These are phyloP conservation scores for Takifugu flavidus DNA, from an alignment of 2,113 vertebrate species.

Conservation along the genomic window DNA sequence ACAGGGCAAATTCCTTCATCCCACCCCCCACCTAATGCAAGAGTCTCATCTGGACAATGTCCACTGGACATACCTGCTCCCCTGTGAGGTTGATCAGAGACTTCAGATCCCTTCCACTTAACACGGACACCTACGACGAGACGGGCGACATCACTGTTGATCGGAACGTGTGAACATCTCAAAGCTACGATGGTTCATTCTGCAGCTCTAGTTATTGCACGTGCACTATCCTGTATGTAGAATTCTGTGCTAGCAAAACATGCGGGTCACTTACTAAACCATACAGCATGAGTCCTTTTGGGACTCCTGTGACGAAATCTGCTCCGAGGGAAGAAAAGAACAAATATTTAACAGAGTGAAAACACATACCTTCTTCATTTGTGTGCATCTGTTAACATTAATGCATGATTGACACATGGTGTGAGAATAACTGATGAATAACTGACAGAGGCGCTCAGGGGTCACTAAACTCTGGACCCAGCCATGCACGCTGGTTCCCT, in stretches of 20 bases:
- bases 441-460: conserved; percentile 5
- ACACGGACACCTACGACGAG: conserved; percentile 80
- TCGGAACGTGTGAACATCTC: neutral
- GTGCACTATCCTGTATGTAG: neutral
- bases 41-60: conserved; percentile 13
- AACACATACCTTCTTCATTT: neutral
- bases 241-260: conserved; percentile 2
- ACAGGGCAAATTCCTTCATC: conserved; percentile 47
- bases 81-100: conserved; percentile 85
- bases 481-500: conserved; percentile 22
- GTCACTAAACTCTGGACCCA: conserved; percentile 26
- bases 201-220: neutral
- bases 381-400: neutral
- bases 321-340: conserved; percentile 26
- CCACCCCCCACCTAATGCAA: conserved; percentile 3
- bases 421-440: conserved; percentile 4
- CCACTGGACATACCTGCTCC: conserved; percentile 80
- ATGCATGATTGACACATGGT: neutral
- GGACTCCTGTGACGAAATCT: conserved; percentile 90
- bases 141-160: neutral
- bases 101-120: conserved; percentile 79
- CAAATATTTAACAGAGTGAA: neutral
- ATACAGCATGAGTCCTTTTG: conserved; percentile 85
- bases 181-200: neutral
- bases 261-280: conserved; percentile 82